Conservation (phyloP, 2,888 invertebrate genomes). For the Tachina fera region DNA sequence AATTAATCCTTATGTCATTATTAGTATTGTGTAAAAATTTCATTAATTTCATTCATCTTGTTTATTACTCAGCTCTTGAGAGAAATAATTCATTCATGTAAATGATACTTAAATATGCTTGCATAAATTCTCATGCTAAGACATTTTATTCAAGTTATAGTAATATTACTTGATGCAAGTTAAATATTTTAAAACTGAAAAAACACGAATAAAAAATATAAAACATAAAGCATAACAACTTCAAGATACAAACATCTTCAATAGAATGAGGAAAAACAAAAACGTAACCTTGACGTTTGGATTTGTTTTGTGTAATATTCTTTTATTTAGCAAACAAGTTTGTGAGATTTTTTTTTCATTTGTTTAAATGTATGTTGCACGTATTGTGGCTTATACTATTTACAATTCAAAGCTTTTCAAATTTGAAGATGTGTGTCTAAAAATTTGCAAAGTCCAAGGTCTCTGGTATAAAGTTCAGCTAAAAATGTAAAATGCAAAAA, state of each 20-base stretch:
- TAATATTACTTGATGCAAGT: too few relatives aligned
- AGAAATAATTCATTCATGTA: too few relatives aligned
- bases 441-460: slow-evolving; percentile 55
- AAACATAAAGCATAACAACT: not conserved
- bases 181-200: too few relatives aligned
- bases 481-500: slow-evolving; percentile 32
- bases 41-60: too few relatives aligned
- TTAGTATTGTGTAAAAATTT: too few relatives aligned
- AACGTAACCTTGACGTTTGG: slow-evolving; percentile 45
- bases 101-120: too few relatives aligned
- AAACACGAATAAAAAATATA: not conserved
- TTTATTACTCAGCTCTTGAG: too few relatives aligned
- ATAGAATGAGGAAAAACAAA: slow-evolving; percentile 20
- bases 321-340: not conserved
- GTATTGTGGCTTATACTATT: not conserved
- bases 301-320: slow-evolving; percentile 14
- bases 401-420: slow-evolving; percentile 53
- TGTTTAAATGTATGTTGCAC: not conserved
- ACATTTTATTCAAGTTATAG: too few relatives aligned
- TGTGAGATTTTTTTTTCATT: not conserved
- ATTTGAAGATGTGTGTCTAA: slow-evolving; percentile 36
- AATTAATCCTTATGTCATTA: too few relatives aligned
- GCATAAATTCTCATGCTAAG: too few relatives aligned
- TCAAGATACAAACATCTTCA: slow-evolving; percentile 1
- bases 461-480: slow-evolving; percentile 43